Evolutionary conservation across 2,888 invertebrate genomes (phyloP).

Genomic region (Odiellus spinosus): DNA sequence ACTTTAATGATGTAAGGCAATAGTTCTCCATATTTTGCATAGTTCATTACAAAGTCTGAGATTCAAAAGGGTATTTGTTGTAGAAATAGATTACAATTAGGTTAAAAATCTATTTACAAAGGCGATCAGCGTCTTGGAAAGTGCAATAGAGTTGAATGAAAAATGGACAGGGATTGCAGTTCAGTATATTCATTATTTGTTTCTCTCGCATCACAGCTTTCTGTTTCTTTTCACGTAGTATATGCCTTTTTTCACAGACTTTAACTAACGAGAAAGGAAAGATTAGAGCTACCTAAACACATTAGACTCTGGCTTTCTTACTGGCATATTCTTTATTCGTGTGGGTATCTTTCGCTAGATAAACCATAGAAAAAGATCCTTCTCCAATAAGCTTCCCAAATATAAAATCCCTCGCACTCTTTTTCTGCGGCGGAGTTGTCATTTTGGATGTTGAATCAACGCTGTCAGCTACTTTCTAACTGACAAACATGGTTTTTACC

Average conservation of each 20-base stretch:
- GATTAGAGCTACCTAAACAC: too few relatives aligned
- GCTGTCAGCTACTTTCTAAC: too few relatives aligned
- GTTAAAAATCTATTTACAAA: constrained; percentile 21
- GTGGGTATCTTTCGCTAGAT: constrained; percentile 78
- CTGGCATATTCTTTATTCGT: constrained; percentile 84
- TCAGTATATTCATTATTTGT: constrained; percentile 74
- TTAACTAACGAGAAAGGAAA: constrained; percentile 57
- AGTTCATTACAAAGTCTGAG: constrained; percentile 75
- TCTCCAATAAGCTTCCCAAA: constrained; percentile 93
- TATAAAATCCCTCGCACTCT: constrained; percentile 55
- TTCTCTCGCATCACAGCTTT: constrained; percentile 87
- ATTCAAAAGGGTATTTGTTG: too few relatives aligned
- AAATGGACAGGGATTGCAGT: constrained; percentile 52
- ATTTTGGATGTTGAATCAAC: too few relatives aligned
- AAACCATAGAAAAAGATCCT: constrained; percentile 92
- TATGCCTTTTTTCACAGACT: constrained; percentile 90
- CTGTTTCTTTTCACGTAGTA: constrained; percentile 79
- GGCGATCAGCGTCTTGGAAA: constrained; percentile 70
- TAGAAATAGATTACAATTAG: too few relatives aligned
- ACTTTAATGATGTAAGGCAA: constrained; percentile 77
- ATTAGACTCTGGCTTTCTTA: constrained; percentile 38
- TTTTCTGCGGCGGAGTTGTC: constrained; percentile 6
- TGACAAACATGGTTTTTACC: too few relatives aligned
- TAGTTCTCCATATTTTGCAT: constrained; percentile 88
- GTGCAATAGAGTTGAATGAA: constrained; percentile 89